Conservation (phyloP, 2,113 vertebrate species). For the Zosterops japonicus region DNA sequence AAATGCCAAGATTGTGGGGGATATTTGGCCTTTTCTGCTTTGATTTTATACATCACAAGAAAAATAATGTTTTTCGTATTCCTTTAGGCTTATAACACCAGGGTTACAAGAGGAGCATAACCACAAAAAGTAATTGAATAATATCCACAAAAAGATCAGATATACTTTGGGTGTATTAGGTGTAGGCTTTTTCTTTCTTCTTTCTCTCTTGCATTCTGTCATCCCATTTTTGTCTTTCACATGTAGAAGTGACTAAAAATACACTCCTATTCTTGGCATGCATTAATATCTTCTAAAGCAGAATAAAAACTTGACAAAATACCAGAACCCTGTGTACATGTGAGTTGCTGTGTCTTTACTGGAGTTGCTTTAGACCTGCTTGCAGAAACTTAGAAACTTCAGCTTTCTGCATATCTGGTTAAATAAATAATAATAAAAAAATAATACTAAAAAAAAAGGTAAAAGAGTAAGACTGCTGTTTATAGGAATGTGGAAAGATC, state of each 20-base stretch:
- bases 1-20: constrained; percentile 66
- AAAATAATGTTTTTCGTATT: constrained; percentile 4
- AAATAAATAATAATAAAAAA: background rate
- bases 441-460: background rate
- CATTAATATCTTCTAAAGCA: background rate
- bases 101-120: background rate
- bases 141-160: background rate
- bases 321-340: background rate
- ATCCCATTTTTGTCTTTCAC: constrained; percentile 11
- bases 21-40: constrained; percentile 60
- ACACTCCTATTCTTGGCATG: background rate
- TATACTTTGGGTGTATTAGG: background rate
- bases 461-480: background rate
- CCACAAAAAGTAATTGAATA: constrained; percentile 1
- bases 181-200: constrained; percentile 30
- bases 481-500: background rate
- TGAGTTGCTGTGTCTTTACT: background rate
- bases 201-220: background rate
- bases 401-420: background rate
- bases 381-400: background rate
- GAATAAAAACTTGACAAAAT: constrained; percentile 6
- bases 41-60: constrained; percentile 30
- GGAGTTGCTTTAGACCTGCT: background rate
- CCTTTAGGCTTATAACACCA: background rate
- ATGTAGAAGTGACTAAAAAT: constrained; percentile 14